phyloP scores from a whole-genome alignment of 2,888 invertebrate genomes.

The Drosophila pseudotalamancana region DNA sequence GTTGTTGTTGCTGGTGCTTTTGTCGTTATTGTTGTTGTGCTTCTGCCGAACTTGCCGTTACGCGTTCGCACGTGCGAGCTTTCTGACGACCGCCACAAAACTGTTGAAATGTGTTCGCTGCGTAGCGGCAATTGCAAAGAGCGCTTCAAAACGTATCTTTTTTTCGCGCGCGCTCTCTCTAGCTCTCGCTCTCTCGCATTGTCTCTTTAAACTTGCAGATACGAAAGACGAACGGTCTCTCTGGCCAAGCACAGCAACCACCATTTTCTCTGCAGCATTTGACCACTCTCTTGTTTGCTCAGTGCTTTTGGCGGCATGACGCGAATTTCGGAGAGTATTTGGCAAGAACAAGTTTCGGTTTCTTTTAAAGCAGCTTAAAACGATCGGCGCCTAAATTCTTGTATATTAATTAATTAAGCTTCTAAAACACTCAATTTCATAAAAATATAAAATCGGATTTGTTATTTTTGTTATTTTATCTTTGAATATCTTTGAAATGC shows the following conservation, averaged over 20 bases:
- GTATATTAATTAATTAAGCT: background rate
- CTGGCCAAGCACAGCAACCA: constrained; percentile 37
- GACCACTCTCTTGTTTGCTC: constrained; percentile 5
- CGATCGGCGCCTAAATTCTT: constrained; percentile 1
- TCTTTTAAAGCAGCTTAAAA: background rate
- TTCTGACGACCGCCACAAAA: constrained; percentile 66
- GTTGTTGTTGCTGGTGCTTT: constrained; percentile 7
- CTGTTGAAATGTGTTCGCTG: constrained; percentile 46
- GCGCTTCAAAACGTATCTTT: constrained; percentile 38
- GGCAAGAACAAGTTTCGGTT: constrained; percentile 29
- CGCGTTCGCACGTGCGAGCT: constrained; percentile 72
- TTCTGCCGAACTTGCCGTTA: constrained; percentile 52
- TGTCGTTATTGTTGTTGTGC: constrained; percentile 31
- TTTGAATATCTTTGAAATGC: too few relatives aligned
- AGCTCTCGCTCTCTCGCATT: background rate
- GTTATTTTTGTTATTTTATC: background rate
- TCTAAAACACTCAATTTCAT: background rate
- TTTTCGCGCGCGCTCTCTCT: constrained; percentile 32
- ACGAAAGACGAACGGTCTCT: constrained; percentile 31
- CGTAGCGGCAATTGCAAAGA: constrained; percentile 57
- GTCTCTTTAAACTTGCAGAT: constrained; percentile 51
- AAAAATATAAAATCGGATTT: background rate
- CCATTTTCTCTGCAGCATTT: constrained; percentile 38
- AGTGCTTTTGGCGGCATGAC: constrained; percentile 35
- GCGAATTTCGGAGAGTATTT: constrained; percentile 17